Conservation (phyloP, 2,888 invertebrate species). For the Amphipoea lucens region DNA sequence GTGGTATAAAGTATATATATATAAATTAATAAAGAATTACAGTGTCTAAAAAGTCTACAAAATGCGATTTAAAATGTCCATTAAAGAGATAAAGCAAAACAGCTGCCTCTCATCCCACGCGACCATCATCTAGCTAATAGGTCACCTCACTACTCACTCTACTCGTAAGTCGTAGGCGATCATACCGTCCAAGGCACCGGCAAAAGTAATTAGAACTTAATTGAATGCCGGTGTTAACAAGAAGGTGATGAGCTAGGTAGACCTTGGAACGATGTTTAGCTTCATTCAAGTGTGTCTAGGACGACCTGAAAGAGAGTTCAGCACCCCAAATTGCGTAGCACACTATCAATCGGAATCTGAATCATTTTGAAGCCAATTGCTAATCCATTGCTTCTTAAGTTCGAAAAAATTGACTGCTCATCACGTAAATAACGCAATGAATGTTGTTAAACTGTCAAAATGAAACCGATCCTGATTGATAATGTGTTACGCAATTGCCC, state of each 20-base stretch:
- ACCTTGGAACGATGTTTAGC: neutral
- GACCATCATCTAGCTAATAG: slow-evolving; percentile 24
- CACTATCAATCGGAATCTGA: no score
- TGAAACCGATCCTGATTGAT: no score
- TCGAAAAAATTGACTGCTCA: no score
- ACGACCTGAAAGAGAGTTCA: neutral
- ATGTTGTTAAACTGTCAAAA: no score
- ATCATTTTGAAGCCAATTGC: no score
- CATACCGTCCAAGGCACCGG: slow-evolving; percentile 11
- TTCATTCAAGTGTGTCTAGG: neutral
- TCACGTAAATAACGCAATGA: no score
- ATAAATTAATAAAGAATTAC: neutral
- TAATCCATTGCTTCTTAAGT: no score
- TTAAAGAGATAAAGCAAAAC: slow-evolving; percentile 37
- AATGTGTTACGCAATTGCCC: no score
- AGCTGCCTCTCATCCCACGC: slow-evolving; percentile 47
- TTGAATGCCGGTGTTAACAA: slow-evolving; percentile 24
- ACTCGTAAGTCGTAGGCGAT: slow-evolving; percentile 42
- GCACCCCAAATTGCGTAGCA: no score
- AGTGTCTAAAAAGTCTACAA: neutral
- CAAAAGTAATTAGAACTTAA: slow-evolving; percentile 31
- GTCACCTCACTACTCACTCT: slow-evolving; percentile 17
- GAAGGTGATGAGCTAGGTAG: neutral
- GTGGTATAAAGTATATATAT: no score
- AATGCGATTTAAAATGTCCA: neutral